Evolutionary conservation across 2,797 vertebrate species (phyloP).

Genomic region (Poeciliopsis gracilis): DNA sequence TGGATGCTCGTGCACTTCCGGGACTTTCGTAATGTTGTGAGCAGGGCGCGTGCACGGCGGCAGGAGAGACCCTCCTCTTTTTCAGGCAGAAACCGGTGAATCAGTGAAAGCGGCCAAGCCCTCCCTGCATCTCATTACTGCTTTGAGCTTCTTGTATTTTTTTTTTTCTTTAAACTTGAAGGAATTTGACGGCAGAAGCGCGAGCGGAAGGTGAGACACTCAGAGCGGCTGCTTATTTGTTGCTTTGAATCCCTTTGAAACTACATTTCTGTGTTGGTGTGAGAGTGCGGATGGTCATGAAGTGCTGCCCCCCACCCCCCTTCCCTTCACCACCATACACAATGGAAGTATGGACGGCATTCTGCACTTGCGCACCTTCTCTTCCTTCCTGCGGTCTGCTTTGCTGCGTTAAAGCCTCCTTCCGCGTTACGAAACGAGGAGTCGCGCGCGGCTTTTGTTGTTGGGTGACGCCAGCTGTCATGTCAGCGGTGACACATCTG

Average conservation of each 20-base stretch:
- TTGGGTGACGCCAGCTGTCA: background rate
- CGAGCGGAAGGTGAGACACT: constrained; percentile 62
- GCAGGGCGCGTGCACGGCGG: constrained; percentile 44
- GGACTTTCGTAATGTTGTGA: constrained; percentile 68
- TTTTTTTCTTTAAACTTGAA: constrained; percentile 17
- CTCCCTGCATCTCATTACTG: constrained; percentile 27
- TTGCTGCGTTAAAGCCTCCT: constrained; percentile 37
- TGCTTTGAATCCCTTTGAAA: constrained; percentile 19
- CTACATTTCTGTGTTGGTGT: constrained; percentile 1
- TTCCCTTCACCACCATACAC: constrained; percentile 56
- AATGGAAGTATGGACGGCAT: constrained; percentile 53
- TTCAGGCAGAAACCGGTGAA: constrained; percentile 45
- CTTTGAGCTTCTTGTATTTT: constrained; percentile 20
- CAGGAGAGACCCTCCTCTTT: constrained; percentile 47
- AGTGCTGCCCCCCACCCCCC: constrained; percentile 22
- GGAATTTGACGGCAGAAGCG: constrained; percentile 28
- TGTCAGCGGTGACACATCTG: constrained; percentile 18
- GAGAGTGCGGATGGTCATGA: constrained; percentile 35
- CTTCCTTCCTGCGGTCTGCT: constrained; percentile 45
- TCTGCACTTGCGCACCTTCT: constrained; percentile 36
- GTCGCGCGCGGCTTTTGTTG: background rate
- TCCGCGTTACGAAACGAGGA: constrained; percentile 25
- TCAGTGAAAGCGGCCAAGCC: constrained; percentile 47
- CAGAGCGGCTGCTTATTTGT: background rate
- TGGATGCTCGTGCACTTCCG: constrained; percentile 65